Percentiles rank a stretch among this genome's conserved stretches.
Evolutionary conservation across 1,140 invertebrate genomes (phyloP).

Genomic region (Sminthurinus signatus): DNA sequence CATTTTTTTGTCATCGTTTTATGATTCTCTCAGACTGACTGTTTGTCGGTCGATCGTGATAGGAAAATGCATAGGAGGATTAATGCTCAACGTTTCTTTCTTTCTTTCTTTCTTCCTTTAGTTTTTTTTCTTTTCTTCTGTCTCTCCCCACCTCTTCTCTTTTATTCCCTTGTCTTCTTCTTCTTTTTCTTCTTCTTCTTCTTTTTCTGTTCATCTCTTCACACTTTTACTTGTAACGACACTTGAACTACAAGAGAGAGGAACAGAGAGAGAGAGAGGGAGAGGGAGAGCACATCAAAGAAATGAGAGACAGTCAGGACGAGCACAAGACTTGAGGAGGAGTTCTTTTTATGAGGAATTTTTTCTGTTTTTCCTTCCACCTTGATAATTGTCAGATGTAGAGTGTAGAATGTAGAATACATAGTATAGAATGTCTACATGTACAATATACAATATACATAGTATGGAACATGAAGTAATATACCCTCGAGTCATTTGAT

Average conservation of each 20-base stretch:
- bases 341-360: too few relatives aligned
- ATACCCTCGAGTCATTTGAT: too few relatives aligned
- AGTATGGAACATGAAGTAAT: too few relatives aligned
- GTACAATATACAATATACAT: too few relatives aligned
- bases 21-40: conserved; percentile 10
- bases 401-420: too few relatives aligned
- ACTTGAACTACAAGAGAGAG: neutral
- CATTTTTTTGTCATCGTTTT: conserved; percentile 7
- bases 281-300: neutral
- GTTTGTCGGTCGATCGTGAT: neutral
- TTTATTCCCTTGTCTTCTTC: neutral
- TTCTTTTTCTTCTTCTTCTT: conserved; percentile 7
- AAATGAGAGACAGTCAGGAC: neutral
- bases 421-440: too few relatives aligned
- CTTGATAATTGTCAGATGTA: too few relatives aligned
- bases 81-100: neutral
- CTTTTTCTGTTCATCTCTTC: neutral
- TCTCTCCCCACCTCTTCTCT: neutral
- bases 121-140: neutral
- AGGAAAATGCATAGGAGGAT: conserved; percentile 4
- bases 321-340: too few relatives aligned
- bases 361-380: too few relatives aligned
- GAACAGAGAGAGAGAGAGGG: neutral
- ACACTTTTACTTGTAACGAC: neutral
- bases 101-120: neutral